Conservation (phyloP, 2,113 vertebrate genomes). For the Epinephelus cyanopodus region DNA sequence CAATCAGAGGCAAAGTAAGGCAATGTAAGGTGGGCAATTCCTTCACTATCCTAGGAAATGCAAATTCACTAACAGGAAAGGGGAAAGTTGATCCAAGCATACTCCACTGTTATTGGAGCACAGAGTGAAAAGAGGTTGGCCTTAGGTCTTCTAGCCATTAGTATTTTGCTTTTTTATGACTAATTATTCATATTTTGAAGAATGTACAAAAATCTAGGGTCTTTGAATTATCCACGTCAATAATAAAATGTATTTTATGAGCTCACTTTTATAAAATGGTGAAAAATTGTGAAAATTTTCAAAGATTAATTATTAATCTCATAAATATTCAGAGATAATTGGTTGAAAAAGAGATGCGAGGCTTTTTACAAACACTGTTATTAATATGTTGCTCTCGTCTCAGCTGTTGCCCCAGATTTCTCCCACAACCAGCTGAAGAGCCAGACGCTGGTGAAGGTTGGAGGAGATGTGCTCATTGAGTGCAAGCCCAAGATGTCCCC, state of each 20-base stretch:
- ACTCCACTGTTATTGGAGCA: too few species aligned
- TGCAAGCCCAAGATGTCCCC: slow-evolving; percentile 98
- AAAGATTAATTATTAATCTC: background rate
- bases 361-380: slow-evolving; percentile 31
- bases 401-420: slow-evolving; percentile 96
- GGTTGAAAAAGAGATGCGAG: slow-evolving; percentile 29
- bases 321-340: slow-evolving; percentile 13
- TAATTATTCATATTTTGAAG: slow-evolving; percentile 13
- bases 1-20: too few species aligned
- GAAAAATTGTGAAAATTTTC: background rate
- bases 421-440: slow-evolving; percentile 91
- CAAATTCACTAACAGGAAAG: too few species aligned
- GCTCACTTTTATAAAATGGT: slow-evolving; percentile 10
- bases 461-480: slow-evolving; percentile 93
- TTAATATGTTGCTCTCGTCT: slow-evolving; percentile 57
- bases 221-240: background rate
- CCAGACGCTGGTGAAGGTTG: slow-evolving; percentile 92
- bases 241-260: background rate
- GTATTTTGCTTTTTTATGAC: slow-evolving; percentile 3
- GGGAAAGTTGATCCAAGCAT: too few species aligned
- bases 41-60: too few species aligned
- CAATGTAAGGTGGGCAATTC: too few species aligned
- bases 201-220: background rate
- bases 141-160: background rate
- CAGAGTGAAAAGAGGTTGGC: too few species aligned